Conservation (phyloP, 2,113 vertebrate genomes). For the Sturnira hondurensis region DNA sequence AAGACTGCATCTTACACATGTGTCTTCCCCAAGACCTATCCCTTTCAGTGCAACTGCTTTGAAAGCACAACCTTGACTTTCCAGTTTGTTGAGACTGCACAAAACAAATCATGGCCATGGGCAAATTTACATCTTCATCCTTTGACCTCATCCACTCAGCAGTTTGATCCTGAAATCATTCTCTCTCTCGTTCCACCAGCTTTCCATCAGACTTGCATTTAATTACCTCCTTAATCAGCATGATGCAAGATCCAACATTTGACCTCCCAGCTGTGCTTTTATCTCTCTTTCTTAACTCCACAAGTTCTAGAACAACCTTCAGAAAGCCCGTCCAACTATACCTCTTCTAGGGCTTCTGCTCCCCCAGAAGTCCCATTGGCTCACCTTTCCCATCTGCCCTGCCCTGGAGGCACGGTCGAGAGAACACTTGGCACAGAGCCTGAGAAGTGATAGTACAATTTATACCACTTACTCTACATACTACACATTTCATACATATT, state of each 20-base stretch:
- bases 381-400: not conserved
- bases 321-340: not conserved
- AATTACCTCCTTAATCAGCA: not conserved
- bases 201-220: conserved; percentile 29
- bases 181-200: not conserved
- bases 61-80: conserved; percentile 4
- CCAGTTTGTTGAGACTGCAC: not conserved
- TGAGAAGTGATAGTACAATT: not conserved
- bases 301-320: not conserved
- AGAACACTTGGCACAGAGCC: not conserved
- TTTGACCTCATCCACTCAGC: conserved; percentile 25
- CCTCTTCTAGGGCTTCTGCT: not conserved
- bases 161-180: not conserved
- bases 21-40: not conserved
- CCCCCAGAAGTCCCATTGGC: not conserved
- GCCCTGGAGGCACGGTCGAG: not conserved
- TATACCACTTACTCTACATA: not conserved
- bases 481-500: not conserved
- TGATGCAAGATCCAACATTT: not conserved
- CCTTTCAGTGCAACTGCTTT: not conserved
- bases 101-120: conserved; percentile 1
- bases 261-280: not conserved
- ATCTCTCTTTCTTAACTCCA: not conserved
- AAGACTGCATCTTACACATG: not conserved
- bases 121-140: conserved; percentile 1